phyloP scores from a whole-genome alignment of 2,888 invertebrate species.

The Catotricha subobsoleta region DNA sequence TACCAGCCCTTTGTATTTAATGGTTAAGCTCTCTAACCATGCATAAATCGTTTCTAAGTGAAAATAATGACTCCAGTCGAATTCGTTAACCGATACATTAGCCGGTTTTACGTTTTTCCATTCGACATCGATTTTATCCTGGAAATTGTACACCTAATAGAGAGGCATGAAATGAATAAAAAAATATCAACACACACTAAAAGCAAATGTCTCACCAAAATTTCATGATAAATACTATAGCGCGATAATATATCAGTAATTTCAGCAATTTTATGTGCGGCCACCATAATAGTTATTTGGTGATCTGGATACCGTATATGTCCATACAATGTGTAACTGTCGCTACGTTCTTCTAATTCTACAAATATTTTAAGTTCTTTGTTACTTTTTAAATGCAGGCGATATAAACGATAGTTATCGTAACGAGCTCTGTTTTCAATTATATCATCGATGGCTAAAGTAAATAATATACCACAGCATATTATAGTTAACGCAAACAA shows the following conservation, averaged over 20 bases:
- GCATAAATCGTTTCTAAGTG: constrained; percentile 27
- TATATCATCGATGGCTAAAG: too few species aligned
- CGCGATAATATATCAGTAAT: constrained; percentile 22
- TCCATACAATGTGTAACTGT: constrained; percentile 25
- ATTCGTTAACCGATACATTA: constrained; percentile 16
- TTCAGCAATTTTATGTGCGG: constrained; percentile 26
- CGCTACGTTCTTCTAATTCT: constrained; percentile 23
- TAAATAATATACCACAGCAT: too few species aligned
- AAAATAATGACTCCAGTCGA: constrained; percentile 27
- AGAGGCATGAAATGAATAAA: too few species aligned
- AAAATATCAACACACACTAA: too few species aligned
- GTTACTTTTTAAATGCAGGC: constrained; percentile 21
- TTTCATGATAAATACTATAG: constrained; percentile 19
- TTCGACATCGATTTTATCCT: constrained; percentile 14
- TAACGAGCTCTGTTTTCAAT: constrained; percentile 21
- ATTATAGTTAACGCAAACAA: too few species aligned
- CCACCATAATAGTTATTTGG: constrained; percentile 25
- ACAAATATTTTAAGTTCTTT: constrained; percentile 24
- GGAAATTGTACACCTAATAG: constrained; percentile 15
- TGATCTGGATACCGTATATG: constrained; percentile 25
- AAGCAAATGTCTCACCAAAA: constrained; percentile 18
- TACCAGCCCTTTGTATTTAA: constrained; percentile 19
- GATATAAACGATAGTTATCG: constrained; percentile 26
- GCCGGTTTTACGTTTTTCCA: constrained; percentile 19
- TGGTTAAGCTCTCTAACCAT: constrained; percentile 23